Conservation (phyloP, 2,797 vertebrate species). For the Anomalospiza imberbis region DNA sequence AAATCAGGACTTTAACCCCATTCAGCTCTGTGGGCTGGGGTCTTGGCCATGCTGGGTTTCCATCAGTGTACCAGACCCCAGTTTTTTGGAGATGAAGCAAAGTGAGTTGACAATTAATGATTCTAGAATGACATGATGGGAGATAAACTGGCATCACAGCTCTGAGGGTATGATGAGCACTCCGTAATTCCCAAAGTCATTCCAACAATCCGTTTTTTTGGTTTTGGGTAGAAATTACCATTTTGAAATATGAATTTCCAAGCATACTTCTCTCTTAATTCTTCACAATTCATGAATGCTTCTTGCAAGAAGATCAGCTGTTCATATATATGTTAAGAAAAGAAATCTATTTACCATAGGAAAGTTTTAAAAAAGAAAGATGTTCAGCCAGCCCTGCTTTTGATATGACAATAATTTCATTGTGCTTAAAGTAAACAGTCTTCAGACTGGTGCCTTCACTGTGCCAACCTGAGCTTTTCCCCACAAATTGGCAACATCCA, state of each 20-base stretch:
- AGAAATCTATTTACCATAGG: neutral
- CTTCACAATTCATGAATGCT: neutral
- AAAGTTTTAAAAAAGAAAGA: neutral
- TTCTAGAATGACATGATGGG: neutral
- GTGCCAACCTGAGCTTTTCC: neutral
- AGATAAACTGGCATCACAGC: neutral
- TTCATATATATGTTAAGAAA: neutral
- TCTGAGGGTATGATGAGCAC: fast-evolving
- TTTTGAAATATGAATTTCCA: neutral
- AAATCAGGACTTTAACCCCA: neutral
- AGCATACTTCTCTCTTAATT: neutral
- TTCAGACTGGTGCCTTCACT: neutral
- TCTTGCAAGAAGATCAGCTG: neutral
- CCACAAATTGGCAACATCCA: neutral
- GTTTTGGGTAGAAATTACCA: neutral
- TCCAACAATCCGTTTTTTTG: neutral
- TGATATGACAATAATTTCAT: neutral
- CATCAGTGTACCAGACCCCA: neutral
- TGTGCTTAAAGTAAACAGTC: neutral
- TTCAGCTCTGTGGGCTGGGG: neutral
- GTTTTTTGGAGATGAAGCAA: neutral
- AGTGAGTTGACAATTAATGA: neutral
- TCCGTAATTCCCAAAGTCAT: neutral
- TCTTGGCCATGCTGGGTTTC: neutral
- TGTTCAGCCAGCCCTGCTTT: neutral